Evolutionary conservation across 2,888 invertebrate species (phyloP).

Genomic region (Anagyrus pseudococci): DNA sequence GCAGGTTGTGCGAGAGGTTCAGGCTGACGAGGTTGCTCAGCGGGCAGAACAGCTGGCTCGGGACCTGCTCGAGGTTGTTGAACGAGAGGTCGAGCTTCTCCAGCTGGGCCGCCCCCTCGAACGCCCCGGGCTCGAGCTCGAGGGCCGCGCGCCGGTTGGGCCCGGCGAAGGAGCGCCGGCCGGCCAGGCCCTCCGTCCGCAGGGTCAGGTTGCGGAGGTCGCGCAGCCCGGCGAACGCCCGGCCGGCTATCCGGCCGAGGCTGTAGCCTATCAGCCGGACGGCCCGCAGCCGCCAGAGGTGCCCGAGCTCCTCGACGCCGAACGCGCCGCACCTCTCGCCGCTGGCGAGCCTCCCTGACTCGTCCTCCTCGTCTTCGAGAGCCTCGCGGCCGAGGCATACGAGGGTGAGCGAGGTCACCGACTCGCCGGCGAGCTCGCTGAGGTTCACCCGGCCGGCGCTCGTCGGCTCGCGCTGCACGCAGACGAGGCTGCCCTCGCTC

Average conservation of each 20-base stretch:
- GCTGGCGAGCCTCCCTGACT: conserved; percentile 38
- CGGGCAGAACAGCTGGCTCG: conserved; percentile 84
- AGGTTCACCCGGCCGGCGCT: conserved; percentile 78
- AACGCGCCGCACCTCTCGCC: conserved; percentile 7
- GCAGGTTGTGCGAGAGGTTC: conserved; percentile 85
- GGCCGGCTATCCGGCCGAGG: conserved; percentile 81
- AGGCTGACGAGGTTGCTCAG: conserved; percentile 79
- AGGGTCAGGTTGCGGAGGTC: conserved; percentile 86
- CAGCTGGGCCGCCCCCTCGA: conserved; percentile 77
- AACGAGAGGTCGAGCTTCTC: conserved; percentile 85
- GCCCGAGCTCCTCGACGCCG: conserved; percentile 70
- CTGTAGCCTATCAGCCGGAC: conserved; percentile 87
- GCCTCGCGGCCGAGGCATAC: conserved; percentile 35
- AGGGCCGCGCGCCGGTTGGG: conserved; percentile 70
- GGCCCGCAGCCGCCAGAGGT: conserved; percentile 80
- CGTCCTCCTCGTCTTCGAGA: conserved; percentile 36
- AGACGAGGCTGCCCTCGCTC: conserved; percentile 62
- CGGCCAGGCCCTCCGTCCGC: conserved; percentile 69
- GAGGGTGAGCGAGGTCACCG: conserved; percentile 54
- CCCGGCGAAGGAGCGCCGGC: background rate
- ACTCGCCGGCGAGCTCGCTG: conserved; percentile 82
- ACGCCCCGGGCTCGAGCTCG: conserved; percentile 81
- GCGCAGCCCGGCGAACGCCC: conserved; percentile 79
- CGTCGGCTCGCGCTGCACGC: conserved; percentile 64
- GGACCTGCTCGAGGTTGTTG: conserved; percentile 90